These are phyloP conservation scores for Asteroscopus sphinx DNA, from an alignment of 2,888 invertebrate genomes.

Conservation along the genomic window DNA sequence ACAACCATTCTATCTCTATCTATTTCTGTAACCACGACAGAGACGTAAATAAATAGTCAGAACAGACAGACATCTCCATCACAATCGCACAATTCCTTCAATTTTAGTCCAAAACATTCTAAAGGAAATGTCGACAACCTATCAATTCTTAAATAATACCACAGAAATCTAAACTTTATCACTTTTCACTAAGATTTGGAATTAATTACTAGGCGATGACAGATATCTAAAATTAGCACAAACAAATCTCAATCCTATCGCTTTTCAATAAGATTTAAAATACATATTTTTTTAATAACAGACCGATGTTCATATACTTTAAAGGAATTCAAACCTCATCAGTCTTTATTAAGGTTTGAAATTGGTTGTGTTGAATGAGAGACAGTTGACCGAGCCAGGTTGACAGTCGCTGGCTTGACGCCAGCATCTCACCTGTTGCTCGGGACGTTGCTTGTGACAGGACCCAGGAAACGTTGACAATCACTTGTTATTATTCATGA, in stretches of 20 bases:
- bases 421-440: slow-evolving; percentile 72
- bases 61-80: slow-evolving; percentile 28
- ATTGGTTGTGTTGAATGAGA: slow-evolving; percentile 15
- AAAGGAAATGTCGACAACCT: slow-evolving; percentile 51
- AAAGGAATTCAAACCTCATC: neutral
- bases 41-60: slow-evolving; percentile 19
- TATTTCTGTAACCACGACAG: no score
- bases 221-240: neutral
- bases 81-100: slow-evolving; percentile 24
- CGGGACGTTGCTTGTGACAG: slow-evolving; percentile 51
- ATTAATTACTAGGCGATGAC: slow-evolving; percentile 14
- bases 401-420: slow-evolving; percentile 59
- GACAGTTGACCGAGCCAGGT: slow-evolving; percentile 31
- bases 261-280: slow-evolving; percentile 32
- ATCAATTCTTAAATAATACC: slow-evolving; percentile 39
- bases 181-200: slow-evolving; percentile 27
- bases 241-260: slow-evolving; percentile 19
- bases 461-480: slow-evolving; percentile 59
- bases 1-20: no score
- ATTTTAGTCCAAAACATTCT: slow-evolving; percentile 22
- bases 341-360: slow-evolving; percentile 2
- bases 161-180: slow-evolving; percentile 29
- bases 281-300: slow-evolving; percentile 8
- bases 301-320: neutral
- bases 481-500: slow-evolving; percentile 56